These are phyloP conservation scores for Scaptomyza hsui DNA, from an alignment of 1,140 invertebrate genomes.

Conservation along the genomic window DNA sequence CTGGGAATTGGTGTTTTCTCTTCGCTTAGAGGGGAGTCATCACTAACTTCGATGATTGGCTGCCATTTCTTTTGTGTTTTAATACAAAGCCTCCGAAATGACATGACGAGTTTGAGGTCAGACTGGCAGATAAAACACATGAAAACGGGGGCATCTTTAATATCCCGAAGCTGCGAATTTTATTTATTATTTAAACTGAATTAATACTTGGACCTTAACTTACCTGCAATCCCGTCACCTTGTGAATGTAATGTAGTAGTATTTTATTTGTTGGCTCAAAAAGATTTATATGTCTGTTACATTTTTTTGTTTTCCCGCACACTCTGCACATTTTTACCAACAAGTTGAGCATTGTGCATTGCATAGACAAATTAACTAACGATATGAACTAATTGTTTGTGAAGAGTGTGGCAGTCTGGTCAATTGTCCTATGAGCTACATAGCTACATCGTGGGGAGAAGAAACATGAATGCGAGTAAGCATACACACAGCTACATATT, in stretches of 20 bases:
- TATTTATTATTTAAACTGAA: background rate
- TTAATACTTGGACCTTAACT: background rate
- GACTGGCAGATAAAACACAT: constrained; percentile 60
- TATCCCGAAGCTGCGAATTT: constrained; percentile 32
- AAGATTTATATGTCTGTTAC: constrained; percentile 41
- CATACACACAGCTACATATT: background rate
- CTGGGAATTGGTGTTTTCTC: constrained; percentile 2
- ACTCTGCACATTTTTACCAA: constrained; percentile 47
- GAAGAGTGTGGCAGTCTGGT: constrained; percentile 51
- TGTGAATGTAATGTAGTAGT: constrained; percentile 37
- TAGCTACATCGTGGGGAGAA: constrained; percentile 61
- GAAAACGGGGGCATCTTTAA: constrained; percentile 29
- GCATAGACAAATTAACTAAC: no score
- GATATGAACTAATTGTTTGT: no score
- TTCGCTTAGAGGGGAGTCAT: constrained; percentile 18
- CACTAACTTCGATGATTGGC: background rate
- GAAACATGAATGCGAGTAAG: constrained; percentile 52
- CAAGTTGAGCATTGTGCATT: constrained; percentile 30
- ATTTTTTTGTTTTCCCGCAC: constrained; percentile 49
- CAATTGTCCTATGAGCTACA: constrained; percentile 50
- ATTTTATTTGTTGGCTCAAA: constrained; percentile 48
- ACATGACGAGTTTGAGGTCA: constrained; percentile 45
- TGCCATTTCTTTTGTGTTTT: constrained; percentile 55
- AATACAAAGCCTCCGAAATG: constrained; percentile 55
- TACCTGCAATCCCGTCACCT: constrained; percentile 54